phyloP scores from a whole-genome alignment of 2,113 vertebrate genomes.

The Arothron firmamentum region DNA sequence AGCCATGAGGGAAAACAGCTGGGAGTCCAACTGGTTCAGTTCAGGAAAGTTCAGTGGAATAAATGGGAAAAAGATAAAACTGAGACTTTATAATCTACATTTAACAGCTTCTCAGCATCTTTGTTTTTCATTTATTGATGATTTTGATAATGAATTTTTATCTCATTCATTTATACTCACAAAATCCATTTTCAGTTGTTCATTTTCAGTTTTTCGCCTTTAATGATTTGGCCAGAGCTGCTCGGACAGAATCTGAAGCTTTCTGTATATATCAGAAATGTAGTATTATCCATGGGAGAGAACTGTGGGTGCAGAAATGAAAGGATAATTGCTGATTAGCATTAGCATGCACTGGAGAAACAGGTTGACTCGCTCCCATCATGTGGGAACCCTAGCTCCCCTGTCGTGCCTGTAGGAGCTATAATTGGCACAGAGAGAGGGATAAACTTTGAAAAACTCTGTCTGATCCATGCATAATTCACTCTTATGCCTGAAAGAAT shows the following conservation, averaged over 20 bases:
- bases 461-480: slow-evolving; percentile 65
- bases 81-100: neutral
- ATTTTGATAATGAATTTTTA: no score
- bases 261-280: slow-evolving; percentile 33
- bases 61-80: neutral
- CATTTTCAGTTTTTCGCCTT: neutral
- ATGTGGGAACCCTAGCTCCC: slow-evolving; percentile 47
- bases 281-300: slow-evolving; percentile 31
- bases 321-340: slow-evolving; percentile 70
- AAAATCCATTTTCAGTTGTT: neutral
- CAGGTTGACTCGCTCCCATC: slow-evolving; percentile 53
- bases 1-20: neutral
- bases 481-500: slow-evolving; percentile 61
- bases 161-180: no score
- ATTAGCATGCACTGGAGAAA: slow-evolving; percentile 38
- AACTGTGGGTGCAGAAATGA: slow-evolving; percentile 37
- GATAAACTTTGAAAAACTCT: slow-evolving; percentile 67
- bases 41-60: neutral
- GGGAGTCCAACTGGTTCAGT: neutral
- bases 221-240: slow-evolving; percentile 6
- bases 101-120: neutral
- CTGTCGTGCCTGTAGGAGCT: slow-evolving; percentile 61
- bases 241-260: slow-evolving; percentile 15
- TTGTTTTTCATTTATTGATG: neutral
- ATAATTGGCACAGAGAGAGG: slow-evolving; percentile 69